Evolutionary conservation across 2,888 invertebrate genomes (phyloP).

Genomic region (Biston stratarius): DNA sequence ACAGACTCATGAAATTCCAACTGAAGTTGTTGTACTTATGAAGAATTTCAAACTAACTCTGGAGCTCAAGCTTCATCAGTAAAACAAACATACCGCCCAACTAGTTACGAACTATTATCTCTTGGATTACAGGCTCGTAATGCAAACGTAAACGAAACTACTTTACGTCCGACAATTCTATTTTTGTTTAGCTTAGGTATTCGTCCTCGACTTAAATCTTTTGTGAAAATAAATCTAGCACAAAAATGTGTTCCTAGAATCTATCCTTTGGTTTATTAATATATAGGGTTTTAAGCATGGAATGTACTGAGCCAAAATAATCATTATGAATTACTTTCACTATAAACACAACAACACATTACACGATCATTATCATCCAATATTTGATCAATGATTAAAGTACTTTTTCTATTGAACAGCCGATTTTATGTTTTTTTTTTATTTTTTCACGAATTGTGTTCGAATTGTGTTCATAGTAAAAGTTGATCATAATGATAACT

Average conservation of each 20-base stretch:
- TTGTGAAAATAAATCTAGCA: constrained; percentile 5
- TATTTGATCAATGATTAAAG: too few species aligned
- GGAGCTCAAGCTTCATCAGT: constrained; percentile 67
- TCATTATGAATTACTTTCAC: too few species aligned
- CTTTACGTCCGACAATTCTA: constrained; percentile 51
- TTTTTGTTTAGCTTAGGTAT: constrained; percentile 47
- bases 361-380: too few species aligned
- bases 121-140: constrained; percentile 67
- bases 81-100: constrained; percentile 72
- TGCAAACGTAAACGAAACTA: constrained; percentile 62
- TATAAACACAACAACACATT: too few species aligned
- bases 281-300: background rate
- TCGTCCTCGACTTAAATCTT: constrained; percentile 27
- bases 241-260: background rate
- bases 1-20: constrained; percentile 54
- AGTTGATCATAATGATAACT: too few species aligned
- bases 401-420: too few species aligned
- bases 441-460: too few species aligned
- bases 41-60: constrained; percentile 57
- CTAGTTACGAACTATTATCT: constrained; percentile 79
- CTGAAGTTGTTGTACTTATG: constrained; percentile 55
- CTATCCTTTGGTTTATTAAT: background rate
- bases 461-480: too few species aligned
- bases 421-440: too few species aligned
- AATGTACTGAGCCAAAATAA: too few species aligned